Evolutionary conservation across 1,140 invertebrate genomes (phyloP).

Genomic region (Pristionchus pacificus): DNA sequence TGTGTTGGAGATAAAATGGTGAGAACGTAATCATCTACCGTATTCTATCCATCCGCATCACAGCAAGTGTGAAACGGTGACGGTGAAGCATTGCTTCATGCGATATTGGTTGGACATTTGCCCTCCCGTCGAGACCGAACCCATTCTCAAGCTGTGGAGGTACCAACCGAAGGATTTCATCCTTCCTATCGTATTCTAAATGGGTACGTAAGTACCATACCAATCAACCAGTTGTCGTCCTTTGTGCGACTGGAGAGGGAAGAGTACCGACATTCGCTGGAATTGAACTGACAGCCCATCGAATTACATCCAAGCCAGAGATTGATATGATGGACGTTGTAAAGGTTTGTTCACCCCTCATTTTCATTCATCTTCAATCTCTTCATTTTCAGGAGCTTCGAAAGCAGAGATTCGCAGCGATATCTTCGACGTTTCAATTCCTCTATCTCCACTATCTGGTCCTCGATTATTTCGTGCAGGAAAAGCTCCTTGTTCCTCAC

Average conservation of each 20-base stretch:
- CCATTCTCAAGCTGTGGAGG: neutral
- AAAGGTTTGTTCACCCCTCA: neutral
- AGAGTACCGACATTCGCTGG: constrained; percentile 39
- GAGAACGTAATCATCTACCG: too few relatives aligned
- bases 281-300: constrained; percentile 13
- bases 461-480: neutral
- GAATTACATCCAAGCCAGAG: neutral
- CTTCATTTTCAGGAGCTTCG: neutral
- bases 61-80: neutral
- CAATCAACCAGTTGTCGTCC: constrained; percentile 18
- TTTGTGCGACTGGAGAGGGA: constrained; percentile 51
- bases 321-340: constrained; percentile 6
- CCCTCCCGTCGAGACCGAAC: neutral
- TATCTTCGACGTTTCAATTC: neutral
- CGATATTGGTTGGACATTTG: neutral
- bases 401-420: neutral
- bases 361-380: neutral
- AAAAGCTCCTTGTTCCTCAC: too few relatives aligned
- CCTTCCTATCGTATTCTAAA: neutral
- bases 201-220: neutral
- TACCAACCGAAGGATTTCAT: neutral
- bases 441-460: neutral
- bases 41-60: neutral
- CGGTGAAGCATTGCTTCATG: neutral
- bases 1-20: neutral